phyloP scores from a whole-genome alignment of 2,888 invertebrate genomes.

The Agrochola litura region DNA sequence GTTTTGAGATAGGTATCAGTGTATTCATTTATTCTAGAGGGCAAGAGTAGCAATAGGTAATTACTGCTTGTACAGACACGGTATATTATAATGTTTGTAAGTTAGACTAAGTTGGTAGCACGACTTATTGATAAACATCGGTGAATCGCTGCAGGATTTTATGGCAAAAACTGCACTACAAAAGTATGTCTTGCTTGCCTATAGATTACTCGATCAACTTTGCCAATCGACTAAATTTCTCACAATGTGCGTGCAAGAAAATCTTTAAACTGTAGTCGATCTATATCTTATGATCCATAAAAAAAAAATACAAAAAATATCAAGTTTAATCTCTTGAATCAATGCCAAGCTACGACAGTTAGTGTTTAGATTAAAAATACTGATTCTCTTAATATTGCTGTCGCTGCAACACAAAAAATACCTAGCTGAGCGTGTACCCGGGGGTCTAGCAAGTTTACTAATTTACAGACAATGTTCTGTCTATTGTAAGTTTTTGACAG shows the following conservation, averaged over 20 bases:
- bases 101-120: no score
- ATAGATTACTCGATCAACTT: background rate
- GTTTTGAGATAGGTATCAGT: constrained; percentile 5
- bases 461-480: no score
- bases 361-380: background rate
- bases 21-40: constrained; percentile 12
- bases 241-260: background rate
- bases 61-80: background rate
- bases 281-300: background rate
- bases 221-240: background rate
- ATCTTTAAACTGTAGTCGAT: background rate
- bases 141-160: background rate
- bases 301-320: background rate
- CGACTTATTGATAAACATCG: background rate
- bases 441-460: no score
- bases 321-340: background rate
- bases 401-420: no score
- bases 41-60: background rate
- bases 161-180: background rate
- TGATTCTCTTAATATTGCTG: background rate
- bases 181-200: background rate
- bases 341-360: background rate
- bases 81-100: background rate
- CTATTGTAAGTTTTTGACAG: background rate
- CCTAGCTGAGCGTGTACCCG: no score